These are phyloP conservation scores for Drosophila suboccidentalis DNA, from an alignment of 2,888 invertebrate species.

Conservation along the genomic window DNA sequence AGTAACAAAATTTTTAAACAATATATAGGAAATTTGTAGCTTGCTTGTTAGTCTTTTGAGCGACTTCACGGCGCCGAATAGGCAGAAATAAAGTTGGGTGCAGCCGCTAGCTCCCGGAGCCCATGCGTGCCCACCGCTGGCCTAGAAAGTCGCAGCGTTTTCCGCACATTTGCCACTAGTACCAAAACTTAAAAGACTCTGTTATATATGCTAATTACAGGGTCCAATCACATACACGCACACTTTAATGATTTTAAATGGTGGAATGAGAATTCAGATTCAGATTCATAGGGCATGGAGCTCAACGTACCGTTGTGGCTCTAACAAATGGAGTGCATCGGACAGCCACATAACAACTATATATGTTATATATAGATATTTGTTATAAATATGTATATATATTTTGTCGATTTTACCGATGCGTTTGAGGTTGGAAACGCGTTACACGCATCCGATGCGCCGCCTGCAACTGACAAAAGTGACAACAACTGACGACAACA, in stretches of 20 bases:
- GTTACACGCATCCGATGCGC: slow-evolving; percentile 71
- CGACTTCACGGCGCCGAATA: too few species aligned
- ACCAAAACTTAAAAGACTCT: not conserved
- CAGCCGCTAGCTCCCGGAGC: too few species aligned
- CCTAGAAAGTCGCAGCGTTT: too few species aligned
- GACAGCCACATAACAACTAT: slow-evolving; percentile 40
- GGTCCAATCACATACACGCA: slow-evolving; percentile 3
- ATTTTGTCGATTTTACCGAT: slow-evolving; percentile 7
- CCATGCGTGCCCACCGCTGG: too few species aligned
- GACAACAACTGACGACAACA: slow-evolving; percentile 8
- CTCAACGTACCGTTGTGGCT: slow-evolving; percentile 71
- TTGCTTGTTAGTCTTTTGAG: too few species aligned
- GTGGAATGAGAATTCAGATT: not conserved
- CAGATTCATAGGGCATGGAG: slow-evolving; percentile 14
- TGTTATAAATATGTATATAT: not conserved
- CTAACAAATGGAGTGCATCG: slow-evolving; percentile 56
- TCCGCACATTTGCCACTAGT: too few species aligned
- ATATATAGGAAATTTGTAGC: too few species aligned
- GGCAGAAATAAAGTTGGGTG: too few species aligned
- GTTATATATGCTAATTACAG: not conserved
- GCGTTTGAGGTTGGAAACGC: slow-evolving; percentile 44
- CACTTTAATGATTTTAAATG: not conserved
- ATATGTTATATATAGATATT: not conserved
- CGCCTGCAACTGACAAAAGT: slow-evolving; percentile 72
- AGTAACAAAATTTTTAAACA: too few species aligned